These are phyloP conservation scores for Macaria liturata DNA, from an alignment of 2,888 invertebrate genomes.

Conservation along the genomic window DNA sequence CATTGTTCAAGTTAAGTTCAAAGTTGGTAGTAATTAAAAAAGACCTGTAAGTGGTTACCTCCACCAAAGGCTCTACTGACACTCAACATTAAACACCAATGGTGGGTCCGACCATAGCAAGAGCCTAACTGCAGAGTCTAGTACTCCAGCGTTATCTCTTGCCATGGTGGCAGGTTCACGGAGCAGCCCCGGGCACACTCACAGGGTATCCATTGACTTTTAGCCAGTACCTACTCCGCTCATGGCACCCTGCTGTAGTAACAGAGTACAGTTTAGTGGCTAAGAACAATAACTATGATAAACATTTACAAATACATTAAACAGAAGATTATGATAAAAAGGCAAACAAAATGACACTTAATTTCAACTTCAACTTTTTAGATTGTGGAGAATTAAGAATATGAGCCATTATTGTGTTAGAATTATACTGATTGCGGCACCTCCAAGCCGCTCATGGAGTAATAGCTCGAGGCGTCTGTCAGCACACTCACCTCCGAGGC, in stretches of 20 bases:
- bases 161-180: conserved; percentile 49
- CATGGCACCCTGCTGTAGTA: conserved; percentile 60
- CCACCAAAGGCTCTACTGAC: conserved; percentile 44
- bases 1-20: no score
- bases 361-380: no score
- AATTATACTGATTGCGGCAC: no score
- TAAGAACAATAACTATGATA: no score
- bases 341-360: no score
- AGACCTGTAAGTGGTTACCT: conserved; percentile 21
- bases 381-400: no score
- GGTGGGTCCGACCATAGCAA: conserved; percentile 52
- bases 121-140: conserved; percentile 38
- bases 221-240: conserved; percentile 55
- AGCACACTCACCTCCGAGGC: conserved; percentile 51
- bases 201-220: conserved; percentile 66
- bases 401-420: no score
- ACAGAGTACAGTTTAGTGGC: conserved; percentile 47
- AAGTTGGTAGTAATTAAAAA: conserved; percentile 15
- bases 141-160: conserved; percentile 39
- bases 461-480: no score
- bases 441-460: no score
- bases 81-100: conserved; percentile 37
- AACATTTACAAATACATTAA: no score
- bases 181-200: conserved; percentile 52
- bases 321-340: no score